Conservation (phyloP, 2,113 vertebrate genomes). For the Papio anubis region DNA sequence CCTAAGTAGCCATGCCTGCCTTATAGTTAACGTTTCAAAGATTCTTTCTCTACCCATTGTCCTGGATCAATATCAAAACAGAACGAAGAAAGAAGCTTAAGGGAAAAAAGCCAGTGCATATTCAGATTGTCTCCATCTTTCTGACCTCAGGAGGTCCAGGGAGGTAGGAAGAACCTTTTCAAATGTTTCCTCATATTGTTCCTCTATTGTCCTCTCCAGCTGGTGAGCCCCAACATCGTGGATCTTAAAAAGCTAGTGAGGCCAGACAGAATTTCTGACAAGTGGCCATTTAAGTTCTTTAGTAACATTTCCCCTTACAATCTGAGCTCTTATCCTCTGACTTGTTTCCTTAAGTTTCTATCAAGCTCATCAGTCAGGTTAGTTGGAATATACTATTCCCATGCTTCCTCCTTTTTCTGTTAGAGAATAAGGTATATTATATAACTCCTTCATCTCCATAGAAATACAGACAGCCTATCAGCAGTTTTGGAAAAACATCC, state of each 20-base stretch:
- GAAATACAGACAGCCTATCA: neutral
- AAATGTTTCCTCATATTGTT: neutral
- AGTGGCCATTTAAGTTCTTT: neutral
- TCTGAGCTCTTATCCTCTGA: neutral
- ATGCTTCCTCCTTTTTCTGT: neutral
- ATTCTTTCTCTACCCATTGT: neutral
- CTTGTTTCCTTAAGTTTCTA: neutral
- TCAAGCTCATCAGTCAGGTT: neutral
- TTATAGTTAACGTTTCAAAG: neutral
- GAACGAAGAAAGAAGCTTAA: neutral
- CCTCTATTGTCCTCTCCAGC: neutral
- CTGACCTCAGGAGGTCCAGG: neutral
- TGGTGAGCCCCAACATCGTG: neutral
- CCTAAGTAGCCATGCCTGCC: neutral
- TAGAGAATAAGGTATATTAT: neutral
- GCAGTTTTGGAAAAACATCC: slow-evolving; percentile 46
- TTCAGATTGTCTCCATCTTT: neutral
- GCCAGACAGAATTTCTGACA: neutral
- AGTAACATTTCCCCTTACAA: neutral
- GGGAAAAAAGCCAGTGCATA: neutral
- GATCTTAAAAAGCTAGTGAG: neutral
- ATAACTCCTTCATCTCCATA: neutral
- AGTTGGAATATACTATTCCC: neutral
- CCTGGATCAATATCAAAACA: neutral
- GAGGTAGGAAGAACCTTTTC: neutral